These are phyloP conservation scores for Sebastes flavidus DNA, from an alignment of 2,797 vertebrate species.

Conservation along the genomic window DNA sequence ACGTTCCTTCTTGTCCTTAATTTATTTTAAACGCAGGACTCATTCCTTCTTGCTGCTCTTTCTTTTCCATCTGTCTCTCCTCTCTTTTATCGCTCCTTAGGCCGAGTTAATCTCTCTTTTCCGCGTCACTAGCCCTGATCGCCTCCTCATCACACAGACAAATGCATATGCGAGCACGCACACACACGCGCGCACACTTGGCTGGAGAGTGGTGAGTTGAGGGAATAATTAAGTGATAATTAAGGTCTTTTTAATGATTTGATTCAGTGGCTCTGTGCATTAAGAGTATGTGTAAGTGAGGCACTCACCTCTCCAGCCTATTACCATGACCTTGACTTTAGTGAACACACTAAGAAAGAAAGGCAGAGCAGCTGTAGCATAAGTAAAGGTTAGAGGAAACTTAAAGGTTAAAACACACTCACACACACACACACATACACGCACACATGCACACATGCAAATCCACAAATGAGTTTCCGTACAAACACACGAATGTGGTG, in stretches of 20 bases:
- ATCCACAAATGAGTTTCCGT: conserved; percentile 25
- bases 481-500: conserved; percentile 55
- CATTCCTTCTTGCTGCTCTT: conserved; percentile 51
- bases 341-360: conserved; percentile 65
- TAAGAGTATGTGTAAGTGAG: conserved; percentile 79
- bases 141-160: conserved; percentile 73
- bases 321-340: conserved; percentile 87
- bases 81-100: conserved; percentile 77
- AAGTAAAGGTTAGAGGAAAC: conserved; percentile 80
- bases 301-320: conserved; percentile 85
- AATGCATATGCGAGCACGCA: conserved; percentile 65
- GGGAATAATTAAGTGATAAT: conserved; percentile 88
- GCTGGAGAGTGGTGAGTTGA: conserved; percentile 73
- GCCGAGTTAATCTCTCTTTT: conserved; percentile 80
- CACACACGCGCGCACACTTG: conserved; percentile 43
- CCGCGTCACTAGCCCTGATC: conserved; percentile 73
- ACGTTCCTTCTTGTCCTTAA: conserved; percentile 48
- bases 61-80: conserved; percentile 75
- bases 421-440: conserved; percentile 17
- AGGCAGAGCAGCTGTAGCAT: conserved; percentile 69
- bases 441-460: conserved; percentile 44
- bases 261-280: conserved; percentile 86
- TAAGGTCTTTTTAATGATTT: conserved; percentile 88
- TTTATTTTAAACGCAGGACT: conserved; percentile 63
- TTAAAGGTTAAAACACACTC: conserved; percentile 79